Percentiles rank a stretch among this genome's conserved stretches.
Conservation (phyloP, 2,113 vertebrate genomes). For the Gila orcuttii region DNA sequence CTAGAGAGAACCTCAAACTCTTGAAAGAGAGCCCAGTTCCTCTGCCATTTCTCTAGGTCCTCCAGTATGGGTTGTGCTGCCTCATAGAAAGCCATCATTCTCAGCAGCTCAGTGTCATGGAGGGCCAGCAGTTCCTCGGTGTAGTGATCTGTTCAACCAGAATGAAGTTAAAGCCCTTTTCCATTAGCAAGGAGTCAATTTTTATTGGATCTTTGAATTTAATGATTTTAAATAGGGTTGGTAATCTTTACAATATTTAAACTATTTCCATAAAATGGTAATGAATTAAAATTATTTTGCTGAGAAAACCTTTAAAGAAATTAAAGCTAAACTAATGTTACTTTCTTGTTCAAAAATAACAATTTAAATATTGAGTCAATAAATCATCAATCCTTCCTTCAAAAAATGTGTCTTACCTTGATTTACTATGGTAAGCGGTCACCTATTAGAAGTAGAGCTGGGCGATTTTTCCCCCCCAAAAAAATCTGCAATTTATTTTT, state of each 20-base stretch:
- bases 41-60: slow-evolving; percentile 68
- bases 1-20: slow-evolving; percentile 66
- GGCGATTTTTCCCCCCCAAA: too few species aligned
- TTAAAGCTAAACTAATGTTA: neutral
- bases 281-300: neutral
- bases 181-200: neutral
- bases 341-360: too few species aligned
- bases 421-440: too few species aligned
- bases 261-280: neutral
- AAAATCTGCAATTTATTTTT: too few species aligned
- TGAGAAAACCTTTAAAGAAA: neutral
- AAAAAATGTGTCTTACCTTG: too few species aligned
- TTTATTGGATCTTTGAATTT: neutral
- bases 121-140: slow-evolving; percentile 66
- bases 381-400: too few species aligned
- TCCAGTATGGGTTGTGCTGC: slow-evolving; percentile 62
- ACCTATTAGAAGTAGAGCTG: too few species aligned
- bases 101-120: slow-evolving; percentile 68
- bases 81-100: slow-evolving; percentile 58
- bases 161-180: neutral
- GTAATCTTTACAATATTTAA: neutral
- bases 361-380: too few species aligned
- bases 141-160: slow-evolving; percentile 62
- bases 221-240: neutral
- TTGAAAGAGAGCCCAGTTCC: slow-evolving; percentile 62